These are phyloP conservation scores for Arnoldichthys spilopterus DNA, from an alignment of 2,797 vertebrate genomes.

Conservation along the genomic window DNA sequence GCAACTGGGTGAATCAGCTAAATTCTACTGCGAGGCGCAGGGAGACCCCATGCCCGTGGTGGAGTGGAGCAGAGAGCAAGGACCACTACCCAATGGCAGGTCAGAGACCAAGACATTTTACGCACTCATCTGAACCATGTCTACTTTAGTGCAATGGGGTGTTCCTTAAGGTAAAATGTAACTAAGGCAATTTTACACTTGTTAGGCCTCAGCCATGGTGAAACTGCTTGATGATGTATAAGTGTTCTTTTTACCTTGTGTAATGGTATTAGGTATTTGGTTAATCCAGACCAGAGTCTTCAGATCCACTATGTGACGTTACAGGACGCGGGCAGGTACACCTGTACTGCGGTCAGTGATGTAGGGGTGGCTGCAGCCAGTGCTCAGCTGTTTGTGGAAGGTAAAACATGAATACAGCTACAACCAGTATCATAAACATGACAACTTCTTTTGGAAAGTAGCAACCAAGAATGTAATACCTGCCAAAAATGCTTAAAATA, in stretches of 20 bases:
- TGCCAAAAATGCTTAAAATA: too few relatives aligned
- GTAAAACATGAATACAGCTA: constrained; percentile 4
- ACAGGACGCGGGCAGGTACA: constrained; percentile 81
- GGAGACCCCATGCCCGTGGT: constrained; percentile 81
- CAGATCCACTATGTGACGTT: constrained; percentile 80
- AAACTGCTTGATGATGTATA: neutral
- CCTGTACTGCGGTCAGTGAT: constrained; percentile 83
- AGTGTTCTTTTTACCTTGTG: constrained; percentile 13
- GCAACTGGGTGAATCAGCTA: constrained; percentile 74
- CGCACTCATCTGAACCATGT: neutral
- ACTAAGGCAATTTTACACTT: neutral
- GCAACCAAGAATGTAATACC: too few relatives aligned
- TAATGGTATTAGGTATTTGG: constrained; percentile 79
- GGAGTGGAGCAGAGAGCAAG: constrained; percentile 84
- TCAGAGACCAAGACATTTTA: constrained; percentile 51
- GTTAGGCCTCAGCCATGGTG: neutral
- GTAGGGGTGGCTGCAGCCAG: constrained; percentile 74
- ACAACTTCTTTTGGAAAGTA: too few relatives aligned
- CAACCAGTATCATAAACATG: neutral
- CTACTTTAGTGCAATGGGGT: neutral
- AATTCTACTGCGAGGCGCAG: constrained; percentile 79
- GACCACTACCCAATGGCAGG: constrained; percentile 87
- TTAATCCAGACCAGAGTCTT: constrained; percentile 83
- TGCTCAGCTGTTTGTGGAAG: constrained; percentile 73
- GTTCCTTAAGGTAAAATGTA: neutral